These are phyloP conservation scores for Oriolus oriolus DNA, from an alignment of 2,113 vertebrate genomes.

Conservation along the genomic window DNA sequence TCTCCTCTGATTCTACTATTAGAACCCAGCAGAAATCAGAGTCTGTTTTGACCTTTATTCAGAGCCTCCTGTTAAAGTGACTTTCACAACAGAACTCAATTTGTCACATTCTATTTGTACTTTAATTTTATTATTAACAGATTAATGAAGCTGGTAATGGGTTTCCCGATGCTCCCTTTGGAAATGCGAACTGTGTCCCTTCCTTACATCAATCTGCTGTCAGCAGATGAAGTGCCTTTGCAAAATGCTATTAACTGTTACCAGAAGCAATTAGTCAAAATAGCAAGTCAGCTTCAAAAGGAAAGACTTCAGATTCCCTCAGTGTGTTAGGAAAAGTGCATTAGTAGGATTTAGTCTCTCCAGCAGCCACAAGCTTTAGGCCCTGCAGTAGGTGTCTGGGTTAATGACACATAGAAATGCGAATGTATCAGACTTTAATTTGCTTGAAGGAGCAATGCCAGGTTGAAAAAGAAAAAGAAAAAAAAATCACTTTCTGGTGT, in stretches of 20 bases:
- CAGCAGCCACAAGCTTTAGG: not conserved
- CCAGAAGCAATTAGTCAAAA: constrained; percentile 59
- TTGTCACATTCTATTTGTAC: constrained; percentile 62
- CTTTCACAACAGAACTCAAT: constrained; percentile 51
- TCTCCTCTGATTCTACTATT: constrained; percentile 26
- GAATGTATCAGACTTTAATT: not conserved
- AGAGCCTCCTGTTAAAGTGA: constrained; percentile 21
- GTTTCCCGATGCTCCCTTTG: constrained; percentile 48
- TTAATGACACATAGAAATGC: constrained; percentile 34
- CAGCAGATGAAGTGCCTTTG: constrained; percentile 51
- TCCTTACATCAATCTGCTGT: constrained; percentile 59
- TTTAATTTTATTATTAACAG: constrained; percentile 68
- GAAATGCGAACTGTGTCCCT: constrained; percentile 50
- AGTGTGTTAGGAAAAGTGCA: not conserved
- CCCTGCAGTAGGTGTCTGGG: not conserved
- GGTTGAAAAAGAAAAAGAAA: not conserved
- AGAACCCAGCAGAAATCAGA: constrained; percentile 20
- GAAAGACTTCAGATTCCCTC: constrained; percentile 10
- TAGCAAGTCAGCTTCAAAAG: constrained; percentile 26
- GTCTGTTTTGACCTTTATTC: constrained; percentile 56
- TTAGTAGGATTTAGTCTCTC: constrained; percentile 38
- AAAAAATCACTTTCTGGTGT: not conserved
- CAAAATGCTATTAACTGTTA: constrained; percentile 59
- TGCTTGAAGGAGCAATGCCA: not conserved
- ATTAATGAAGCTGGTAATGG: constrained; percentile 63